A percentile compares a stretch with the other conserved stretches of the same genome.
Conservation (phyloP, 2,888 invertebrate species). For the Ormyrus nitidulus region DNA sequence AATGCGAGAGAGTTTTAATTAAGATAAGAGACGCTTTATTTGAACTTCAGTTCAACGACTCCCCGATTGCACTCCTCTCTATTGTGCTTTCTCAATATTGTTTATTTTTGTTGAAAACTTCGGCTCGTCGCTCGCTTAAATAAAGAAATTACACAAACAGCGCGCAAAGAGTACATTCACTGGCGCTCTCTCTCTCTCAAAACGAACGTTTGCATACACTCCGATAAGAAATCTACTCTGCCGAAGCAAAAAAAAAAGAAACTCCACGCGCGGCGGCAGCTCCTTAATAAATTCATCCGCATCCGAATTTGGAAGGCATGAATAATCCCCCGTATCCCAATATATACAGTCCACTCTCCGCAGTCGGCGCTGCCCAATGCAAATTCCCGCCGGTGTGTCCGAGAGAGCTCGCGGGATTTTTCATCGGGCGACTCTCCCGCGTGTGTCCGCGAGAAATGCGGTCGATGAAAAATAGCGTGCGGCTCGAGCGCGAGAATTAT, state of each 20-base stretch:
- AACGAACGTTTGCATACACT: too few species aligned
- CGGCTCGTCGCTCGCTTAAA: background rate
- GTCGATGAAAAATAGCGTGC: conserved; percentile 45
- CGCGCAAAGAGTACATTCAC: background rate
- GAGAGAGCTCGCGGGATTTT: too few species aligned
- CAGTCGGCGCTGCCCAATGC: background rate
- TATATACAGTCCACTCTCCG: too few species aligned
- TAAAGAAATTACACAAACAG: conserved; percentile 25
- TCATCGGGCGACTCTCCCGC: too few species aligned
- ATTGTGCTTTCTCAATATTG: conserved; percentile 18
- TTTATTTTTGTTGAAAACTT: background rate
- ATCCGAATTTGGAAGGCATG: too few species aligned
- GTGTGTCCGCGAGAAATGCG: conserved; percentile 22
- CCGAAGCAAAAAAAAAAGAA: too few species aligned
- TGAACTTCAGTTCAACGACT: conserved; percentile 40
- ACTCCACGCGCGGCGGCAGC: too few species aligned
- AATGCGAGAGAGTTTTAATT: conserved; percentile 16
- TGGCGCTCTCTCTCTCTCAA: too few species aligned
- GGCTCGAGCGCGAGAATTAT: conserved; percentile 11
- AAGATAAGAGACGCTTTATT: background rate
- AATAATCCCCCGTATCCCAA: background rate
- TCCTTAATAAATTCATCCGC: conserved; percentile 8
- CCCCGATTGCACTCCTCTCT: conserved; percentile 18
- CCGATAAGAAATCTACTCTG: too few species aligned
- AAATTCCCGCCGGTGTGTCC: conserved; percentile 2